Conservation (phyloP, 1,140 invertebrate species). For the Zaprionus lachaisei region DNA sequence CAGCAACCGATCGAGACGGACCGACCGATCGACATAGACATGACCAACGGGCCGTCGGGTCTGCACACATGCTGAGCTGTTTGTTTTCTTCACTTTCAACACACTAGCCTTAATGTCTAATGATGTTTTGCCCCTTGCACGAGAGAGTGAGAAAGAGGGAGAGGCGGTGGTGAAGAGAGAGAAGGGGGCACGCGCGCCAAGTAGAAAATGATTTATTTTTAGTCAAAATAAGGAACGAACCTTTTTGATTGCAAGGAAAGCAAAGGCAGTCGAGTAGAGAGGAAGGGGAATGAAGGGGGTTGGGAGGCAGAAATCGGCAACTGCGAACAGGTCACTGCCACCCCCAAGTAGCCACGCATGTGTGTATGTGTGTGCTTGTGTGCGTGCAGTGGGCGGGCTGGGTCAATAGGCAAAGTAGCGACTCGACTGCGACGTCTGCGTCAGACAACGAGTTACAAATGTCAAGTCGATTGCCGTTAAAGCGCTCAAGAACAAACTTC, state of each 20-base stretch:
- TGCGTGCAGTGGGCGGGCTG: slow-evolving; percentile 31
- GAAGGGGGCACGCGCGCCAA: slow-evolving; percentile 30
- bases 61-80: slow-evolving; percentile 57
- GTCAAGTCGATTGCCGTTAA: slow-evolving; percentile 54
- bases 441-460: slow-evolving; percentile 50
- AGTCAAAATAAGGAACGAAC: slow-evolving; percentile 51
- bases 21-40: slow-evolving; percentile 35
- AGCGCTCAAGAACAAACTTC: slow-evolving; percentile 46
- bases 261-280: neutral
- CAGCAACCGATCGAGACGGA: neutral
- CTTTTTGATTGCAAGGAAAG: slow-evolving; percentile 26
- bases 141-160: neutral
- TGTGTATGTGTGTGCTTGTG: neutral
- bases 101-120: slow-evolving; percentile 59
- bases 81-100: slow-evolving; percentile 53
- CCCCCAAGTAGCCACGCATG: slow-evolving; percentile 15
- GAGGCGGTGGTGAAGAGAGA: neutral
- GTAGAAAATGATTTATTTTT: slow-evolving; percentile 60
- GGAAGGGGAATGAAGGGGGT: neutral
- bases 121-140: slow-evolving; percentile 57
- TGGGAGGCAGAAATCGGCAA: slow-evolving; percentile 29
- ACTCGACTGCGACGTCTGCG: neutral
- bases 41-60: slow-evolving; percentile 20
- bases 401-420: slow-evolving; percentile 17
- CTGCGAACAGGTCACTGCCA: slow-evolving; percentile 34